These are phyloP conservation scores for Eutrigla gurnardus DNA, from an alignment of 2,797 vertebrate species.

Conservation along the genomic window DNA sequence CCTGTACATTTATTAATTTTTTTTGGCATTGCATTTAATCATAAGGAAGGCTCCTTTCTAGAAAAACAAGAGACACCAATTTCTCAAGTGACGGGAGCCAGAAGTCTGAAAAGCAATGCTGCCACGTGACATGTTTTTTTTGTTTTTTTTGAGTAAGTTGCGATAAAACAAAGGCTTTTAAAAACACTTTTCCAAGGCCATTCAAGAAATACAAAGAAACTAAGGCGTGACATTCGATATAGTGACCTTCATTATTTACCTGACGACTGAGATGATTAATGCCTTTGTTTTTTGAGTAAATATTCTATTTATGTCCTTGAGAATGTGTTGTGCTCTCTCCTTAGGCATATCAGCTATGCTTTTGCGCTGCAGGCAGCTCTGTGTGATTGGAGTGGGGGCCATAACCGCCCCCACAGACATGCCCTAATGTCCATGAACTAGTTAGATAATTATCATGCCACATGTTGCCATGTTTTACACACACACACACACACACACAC, in stretches of 20 bases:
- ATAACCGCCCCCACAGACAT: background rate
- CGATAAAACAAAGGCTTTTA: background rate
- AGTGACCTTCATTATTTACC: background rate
- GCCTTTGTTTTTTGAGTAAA: slow-evolving; percentile 3
- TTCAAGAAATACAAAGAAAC: background rate
- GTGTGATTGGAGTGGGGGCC: background rate
- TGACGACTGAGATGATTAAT: slow-evolving; percentile 8
- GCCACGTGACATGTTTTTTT: background rate
- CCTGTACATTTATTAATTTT: background rate
- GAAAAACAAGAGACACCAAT: background rate
- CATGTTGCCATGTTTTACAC: background rate
- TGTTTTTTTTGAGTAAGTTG: background rate
- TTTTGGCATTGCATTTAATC: background rate
- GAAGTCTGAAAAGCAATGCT: background rate
- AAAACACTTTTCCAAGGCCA: slow-evolving; percentile 5
- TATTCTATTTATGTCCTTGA: slow-evolving; percentile 11
- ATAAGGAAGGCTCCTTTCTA: background rate
- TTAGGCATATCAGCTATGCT: background rate
- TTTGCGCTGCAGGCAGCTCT: slow-evolving; percentile 5
- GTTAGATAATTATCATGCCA: background rate
- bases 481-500: background rate
- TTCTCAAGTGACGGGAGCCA: background rate
- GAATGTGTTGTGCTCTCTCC: background rate
- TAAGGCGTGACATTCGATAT: background rate
- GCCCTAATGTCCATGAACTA: background rate